Conservation (phyloP, 2,113 vertebrate genomes). For the Amia ocellicauda region DNA sequence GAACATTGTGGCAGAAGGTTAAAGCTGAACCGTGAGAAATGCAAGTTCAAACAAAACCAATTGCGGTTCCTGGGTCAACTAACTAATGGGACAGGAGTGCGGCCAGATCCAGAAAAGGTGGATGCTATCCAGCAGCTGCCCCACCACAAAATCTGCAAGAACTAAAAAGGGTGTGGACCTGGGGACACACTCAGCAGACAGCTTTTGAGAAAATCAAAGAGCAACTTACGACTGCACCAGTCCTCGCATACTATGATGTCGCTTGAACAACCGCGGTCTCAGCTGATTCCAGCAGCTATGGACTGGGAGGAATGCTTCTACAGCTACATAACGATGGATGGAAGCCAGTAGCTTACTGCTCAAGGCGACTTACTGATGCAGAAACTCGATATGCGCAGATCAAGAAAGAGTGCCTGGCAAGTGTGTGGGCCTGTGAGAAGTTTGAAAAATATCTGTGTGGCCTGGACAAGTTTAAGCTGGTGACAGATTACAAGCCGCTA, state of each 20-base stretch:
- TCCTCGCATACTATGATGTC: constrained; percentile 45
- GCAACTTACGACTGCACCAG: constrained; percentile 31
- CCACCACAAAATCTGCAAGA: constrained; percentile 9
- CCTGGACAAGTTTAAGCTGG: too few relatives aligned
- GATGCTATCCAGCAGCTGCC: constrained; percentile 16
- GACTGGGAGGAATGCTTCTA: constrained; percentile 47
- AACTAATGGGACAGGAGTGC: not conserved
- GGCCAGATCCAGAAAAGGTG: constrained; percentile 28
- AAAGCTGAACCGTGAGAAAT: constrained; percentile 22
- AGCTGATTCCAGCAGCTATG: constrained; percentile 51
- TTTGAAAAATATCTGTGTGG: too few relatives aligned
- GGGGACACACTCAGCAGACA: constrained; percentile 31
- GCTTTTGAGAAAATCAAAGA: constrained; percentile 42
- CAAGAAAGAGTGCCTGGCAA: too few relatives aligned
- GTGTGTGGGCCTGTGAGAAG: too few relatives aligned
- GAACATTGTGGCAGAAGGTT: not conserved
- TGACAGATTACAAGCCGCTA: too few relatives aligned
- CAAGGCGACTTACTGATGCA: constrained; percentile 43
- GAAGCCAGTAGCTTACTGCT: too few relatives aligned
- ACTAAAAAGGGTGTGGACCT: constrained; percentile 26
- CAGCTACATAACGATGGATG: too few relatives aligned
- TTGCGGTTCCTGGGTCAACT: constrained; percentile 20
- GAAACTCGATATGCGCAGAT: constrained; percentile 28
- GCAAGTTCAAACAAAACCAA: not conserved
- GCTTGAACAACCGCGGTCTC: constrained; percentile 46